These are phyloP conservation scores for Hirundo rustica DNA, from an alignment of 2,797 vertebrate species.

Conservation along the genomic window DNA sequence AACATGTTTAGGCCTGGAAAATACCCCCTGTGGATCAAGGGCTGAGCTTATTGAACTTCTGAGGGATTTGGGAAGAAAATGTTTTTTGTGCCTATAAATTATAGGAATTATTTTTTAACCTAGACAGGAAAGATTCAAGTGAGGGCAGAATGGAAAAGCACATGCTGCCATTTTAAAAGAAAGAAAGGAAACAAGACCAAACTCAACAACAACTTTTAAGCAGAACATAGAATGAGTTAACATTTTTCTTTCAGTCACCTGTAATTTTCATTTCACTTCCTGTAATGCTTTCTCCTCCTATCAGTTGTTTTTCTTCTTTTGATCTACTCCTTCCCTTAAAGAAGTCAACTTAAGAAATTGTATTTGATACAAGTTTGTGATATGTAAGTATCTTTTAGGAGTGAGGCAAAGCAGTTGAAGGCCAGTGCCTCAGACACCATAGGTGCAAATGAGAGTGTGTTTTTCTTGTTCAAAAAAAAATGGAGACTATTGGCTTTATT, in stretches of 20 bases:
- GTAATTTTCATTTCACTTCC: background rate
- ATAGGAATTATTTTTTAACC: background rate
- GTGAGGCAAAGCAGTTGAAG: background rate
- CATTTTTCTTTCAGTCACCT: background rate
- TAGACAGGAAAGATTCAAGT: background rate
- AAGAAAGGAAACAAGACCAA: background rate
- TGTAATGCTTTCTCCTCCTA: background rate
- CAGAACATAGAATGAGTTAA: background rate
- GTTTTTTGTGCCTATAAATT: background rate
- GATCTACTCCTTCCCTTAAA: background rate
- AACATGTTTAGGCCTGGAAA: background rate
- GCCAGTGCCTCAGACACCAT: background rate
- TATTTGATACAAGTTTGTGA: background rate
- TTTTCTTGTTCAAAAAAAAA: background rate
- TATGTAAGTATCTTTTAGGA: background rate
- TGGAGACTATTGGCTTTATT: background rate
- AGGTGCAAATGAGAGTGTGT: background rate
- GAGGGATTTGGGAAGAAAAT: background rate
- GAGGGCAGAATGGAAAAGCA: background rate
- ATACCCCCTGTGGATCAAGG: background rate
- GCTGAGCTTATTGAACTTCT: background rate
- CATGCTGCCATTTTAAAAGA: background rate
- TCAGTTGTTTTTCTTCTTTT: background rate
- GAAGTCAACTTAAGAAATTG: background rate
- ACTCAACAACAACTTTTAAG: background rate